These are phyloP conservation scores for Ginglymostoma cirratum DNA, from an alignment of 2,113 vertebrate species.

Conservation along the genomic window DNA sequence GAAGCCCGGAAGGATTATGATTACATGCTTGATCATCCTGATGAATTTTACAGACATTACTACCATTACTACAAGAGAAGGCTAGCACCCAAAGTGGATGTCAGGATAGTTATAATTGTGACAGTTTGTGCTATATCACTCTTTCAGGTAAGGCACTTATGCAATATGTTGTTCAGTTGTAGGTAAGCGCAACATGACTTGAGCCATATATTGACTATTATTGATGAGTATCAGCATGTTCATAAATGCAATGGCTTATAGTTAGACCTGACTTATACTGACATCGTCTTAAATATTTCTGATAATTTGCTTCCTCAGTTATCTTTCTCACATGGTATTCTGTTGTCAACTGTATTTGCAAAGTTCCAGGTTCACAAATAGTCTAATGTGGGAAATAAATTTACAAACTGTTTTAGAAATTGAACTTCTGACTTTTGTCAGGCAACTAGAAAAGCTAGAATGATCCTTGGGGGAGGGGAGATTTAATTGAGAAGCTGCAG, in stretches of 20 bases:
- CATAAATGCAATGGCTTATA: background rate
- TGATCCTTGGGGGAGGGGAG: background rate
- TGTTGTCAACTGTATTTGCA: background rate
- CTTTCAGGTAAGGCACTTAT: conserved; percentile 72
- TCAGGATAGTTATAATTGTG: conserved; percentile 81
- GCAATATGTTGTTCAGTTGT: background rate
- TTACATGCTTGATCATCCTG: conserved; percentile 95
- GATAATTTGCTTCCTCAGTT: background rate
- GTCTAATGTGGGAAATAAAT: background rate
- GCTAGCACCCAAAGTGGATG: conserved; percentile 83
- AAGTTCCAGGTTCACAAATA: background rate
- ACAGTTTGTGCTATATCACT: conserved; percentile 82
- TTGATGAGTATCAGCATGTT: background rate
- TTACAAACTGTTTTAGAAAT: background rate
- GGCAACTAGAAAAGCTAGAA: background rate
- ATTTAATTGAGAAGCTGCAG: background rate
- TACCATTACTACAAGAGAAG: conserved; percentile 87
- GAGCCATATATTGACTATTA: background rate
- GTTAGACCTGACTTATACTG: background rate
- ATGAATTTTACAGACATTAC: conserved; percentile 92
- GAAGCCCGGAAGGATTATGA: conserved; percentile 87
- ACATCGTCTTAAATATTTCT: background rate
- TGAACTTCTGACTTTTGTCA: background rate
- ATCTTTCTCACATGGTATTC: background rate
- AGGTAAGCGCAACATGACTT: background rate